These are phyloP conservation scores for Plodia interpunctella DNA, from an alignment of 1,140 invertebrate species.

Conservation along the genomic window DNA sequence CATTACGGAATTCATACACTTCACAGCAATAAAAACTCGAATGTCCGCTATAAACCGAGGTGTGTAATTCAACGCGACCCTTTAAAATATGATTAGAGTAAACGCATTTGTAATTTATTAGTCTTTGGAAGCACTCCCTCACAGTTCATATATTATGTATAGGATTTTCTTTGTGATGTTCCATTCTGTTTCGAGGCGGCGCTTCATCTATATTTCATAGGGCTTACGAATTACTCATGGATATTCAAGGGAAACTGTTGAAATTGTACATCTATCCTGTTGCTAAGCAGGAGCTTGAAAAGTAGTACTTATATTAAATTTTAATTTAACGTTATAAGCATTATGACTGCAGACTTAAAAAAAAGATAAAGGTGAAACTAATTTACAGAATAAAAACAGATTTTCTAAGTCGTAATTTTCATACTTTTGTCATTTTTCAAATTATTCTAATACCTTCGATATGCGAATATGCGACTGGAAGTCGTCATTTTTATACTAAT, in stretches of 20 bases:
- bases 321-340: too few species aligned
- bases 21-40: neutral
- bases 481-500: too few species aligned
- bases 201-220: constrained; percentile 20
- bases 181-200: constrained; percentile 6
- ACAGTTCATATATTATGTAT: constrained; percentile 19
- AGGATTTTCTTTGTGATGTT: constrained; percentile 18
- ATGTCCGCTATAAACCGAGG: neutral
- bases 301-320: too few species aligned
- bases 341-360: too few species aligned
- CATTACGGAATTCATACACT: neutral
- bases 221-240: constrained; percentile 12
- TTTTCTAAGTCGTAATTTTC: too few species aligned
- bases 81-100: constrained; percentile 2
- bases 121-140: constrained; percentile 9
- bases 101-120: constrained; percentile 9
- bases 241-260: neutral
- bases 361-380: too few species aligned
- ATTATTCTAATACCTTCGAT: too few species aligned
- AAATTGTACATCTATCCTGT: too few species aligned
- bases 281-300: too few species aligned
- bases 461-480: too few species aligned
- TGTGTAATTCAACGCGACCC: neutral
- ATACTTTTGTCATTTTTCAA: too few species aligned
- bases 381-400: too few species aligned